A percentile compares a stretch with the other conserved stretches of the same genome.
Conservation (phyloP, 2,797 vertebrate species). For the Acomys russatus region DNA sequence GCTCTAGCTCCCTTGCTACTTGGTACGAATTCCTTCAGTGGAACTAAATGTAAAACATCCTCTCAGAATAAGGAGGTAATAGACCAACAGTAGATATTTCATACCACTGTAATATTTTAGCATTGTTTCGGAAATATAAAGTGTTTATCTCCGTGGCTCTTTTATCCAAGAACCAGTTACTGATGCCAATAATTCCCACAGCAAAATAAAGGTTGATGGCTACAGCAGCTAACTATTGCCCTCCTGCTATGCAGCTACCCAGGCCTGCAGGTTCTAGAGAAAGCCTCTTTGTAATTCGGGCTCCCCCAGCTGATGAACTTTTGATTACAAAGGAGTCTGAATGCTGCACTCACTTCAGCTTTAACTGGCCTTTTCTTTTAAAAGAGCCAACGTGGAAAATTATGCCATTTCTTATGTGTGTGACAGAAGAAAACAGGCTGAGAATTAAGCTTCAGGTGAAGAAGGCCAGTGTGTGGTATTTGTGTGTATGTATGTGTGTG, state of each 20-base stretch:
- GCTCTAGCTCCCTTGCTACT: background rate
- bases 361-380: conserved; percentile 56
- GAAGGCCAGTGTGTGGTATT: background rate
- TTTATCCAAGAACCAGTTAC: conserved; percentile 7
- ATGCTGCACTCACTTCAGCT: conserved; percentile 16
- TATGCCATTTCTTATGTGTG: conserved; percentile 54
- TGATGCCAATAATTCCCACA: background rate
- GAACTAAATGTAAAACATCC: background rate
- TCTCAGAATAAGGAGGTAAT: conserved; percentile 22
- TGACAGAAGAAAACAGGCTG: conserved; percentile 43
- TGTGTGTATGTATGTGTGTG: too few species aligned
- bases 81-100: background rate
- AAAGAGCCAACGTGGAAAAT: conserved; percentile 54
- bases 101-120: background rate
- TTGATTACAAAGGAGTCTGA: conserved; percentile 12
- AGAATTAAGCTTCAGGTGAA: conserved; percentile 53
- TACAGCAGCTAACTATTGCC: background rate
- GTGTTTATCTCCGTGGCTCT: background rate
- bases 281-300: conserved; percentile 35
- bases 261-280: background rate
- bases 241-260: background rate
- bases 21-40: background rate
- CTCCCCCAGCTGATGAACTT: conserved; percentile 14
- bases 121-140: conserved; percentile 43
- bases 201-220: conserved; percentile 15